A percentile compares a stretch with the other conserved stretches of the same genome.
These are phyloP conservation scores for Argynnis bischoffii DNA, from an alignment of 2,888 invertebrate species.

Conservation along the genomic window DNA sequence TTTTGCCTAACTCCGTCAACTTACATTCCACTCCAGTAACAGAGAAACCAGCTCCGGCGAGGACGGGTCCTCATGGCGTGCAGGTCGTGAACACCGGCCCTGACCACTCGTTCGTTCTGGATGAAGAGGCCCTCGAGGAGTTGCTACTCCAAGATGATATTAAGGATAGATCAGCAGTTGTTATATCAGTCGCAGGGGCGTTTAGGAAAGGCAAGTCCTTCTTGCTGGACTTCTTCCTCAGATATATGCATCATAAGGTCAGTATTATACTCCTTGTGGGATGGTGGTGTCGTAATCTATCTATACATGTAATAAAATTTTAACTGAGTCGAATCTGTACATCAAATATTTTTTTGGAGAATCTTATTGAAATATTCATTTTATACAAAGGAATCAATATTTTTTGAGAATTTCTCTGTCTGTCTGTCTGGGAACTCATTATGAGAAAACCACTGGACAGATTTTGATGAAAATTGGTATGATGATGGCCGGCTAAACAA, in stretches of 20 bases:
- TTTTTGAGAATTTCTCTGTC: no score
- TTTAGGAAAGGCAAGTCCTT: conserved; percentile 99
- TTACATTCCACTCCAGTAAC: conserved; percentile 49
- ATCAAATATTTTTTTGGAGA: no score
- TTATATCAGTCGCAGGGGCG: conserved; percentile 98
- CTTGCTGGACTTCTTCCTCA: conserved; percentile 97
- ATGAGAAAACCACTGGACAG: no score
- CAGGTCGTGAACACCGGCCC: conserved; percentile 93
- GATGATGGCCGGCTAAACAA: no score
- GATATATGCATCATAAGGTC: conserved; percentile 94
- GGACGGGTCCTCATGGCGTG: conserved; percentile 83
- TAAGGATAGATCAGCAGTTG: conserved; percentile 92
- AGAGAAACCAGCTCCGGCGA: conserved; percentile 56
- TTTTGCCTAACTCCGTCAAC: background rate
- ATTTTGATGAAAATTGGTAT: no score
- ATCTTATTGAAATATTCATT: no score
- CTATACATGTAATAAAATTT: no score
- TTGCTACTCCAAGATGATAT: conserved; percentile 90
- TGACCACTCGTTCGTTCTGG: conserved; percentile 94
- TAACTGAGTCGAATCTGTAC: no score
- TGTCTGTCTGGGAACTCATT: no score
- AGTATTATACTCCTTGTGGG: conserved; percentile 66
- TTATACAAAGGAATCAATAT: no score
- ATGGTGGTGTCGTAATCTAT: no score
- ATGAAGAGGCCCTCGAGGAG: conserved; percentile 89